Percentiles rank a stretch among this genome's conserved stretches.
These are phyloP conservation scores for Merodon equestris DNA, from an alignment of 2,888 invertebrate genomes.

Conservation along the genomic window DNA sequence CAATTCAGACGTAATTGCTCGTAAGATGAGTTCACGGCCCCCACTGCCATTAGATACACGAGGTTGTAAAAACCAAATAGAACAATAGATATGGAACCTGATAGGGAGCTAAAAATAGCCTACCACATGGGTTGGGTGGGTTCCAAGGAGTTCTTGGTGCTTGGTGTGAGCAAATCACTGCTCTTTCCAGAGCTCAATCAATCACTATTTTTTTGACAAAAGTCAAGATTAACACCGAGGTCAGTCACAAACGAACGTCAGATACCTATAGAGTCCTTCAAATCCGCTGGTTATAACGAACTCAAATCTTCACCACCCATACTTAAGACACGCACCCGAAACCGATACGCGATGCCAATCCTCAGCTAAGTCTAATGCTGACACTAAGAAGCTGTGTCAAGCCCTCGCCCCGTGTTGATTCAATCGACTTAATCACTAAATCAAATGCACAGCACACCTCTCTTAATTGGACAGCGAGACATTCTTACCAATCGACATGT, in stretches of 20 bases:
- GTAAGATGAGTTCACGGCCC: slow-evolving; percentile 34
- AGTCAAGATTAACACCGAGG: too few species aligned
- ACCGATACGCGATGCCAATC: slow-evolving; percentile 23
- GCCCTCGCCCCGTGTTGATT: background rate
- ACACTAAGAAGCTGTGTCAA: background rate
- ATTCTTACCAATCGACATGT: slow-evolving; percentile 23
- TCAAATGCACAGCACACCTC: slow-evolving; percentile 50
- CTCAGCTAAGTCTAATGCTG: slow-evolving; percentile 12
- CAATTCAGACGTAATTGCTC: slow-evolving; percentile 49
- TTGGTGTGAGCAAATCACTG: too few species aligned
- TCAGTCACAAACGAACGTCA: too few species aligned
- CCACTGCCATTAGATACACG: slow-evolving; percentile 1
- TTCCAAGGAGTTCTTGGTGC: too few species aligned
- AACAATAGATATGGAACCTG: slow-evolving; percentile 31
- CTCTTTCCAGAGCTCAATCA: too few species aligned
- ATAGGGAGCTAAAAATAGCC: slow-evolving; percentile 31
- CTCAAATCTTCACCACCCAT: slow-evolving; percentile 15
- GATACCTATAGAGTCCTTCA: slow-evolving; percentile 1
- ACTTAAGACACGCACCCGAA: slow-evolving; percentile 34
- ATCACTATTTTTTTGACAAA: too few species aligned
- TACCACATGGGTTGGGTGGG: background rate
- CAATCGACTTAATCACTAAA: slow-evolving; percentile 38
- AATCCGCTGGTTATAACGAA: background rate
- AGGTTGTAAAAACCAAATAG: background rate
- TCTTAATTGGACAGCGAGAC: slow-evolving; percentile 40